These are phyloP conservation scores for Orchestes rusci DNA, from an alignment of 2,888 invertebrate species.

Conservation along the genomic window DNA sequence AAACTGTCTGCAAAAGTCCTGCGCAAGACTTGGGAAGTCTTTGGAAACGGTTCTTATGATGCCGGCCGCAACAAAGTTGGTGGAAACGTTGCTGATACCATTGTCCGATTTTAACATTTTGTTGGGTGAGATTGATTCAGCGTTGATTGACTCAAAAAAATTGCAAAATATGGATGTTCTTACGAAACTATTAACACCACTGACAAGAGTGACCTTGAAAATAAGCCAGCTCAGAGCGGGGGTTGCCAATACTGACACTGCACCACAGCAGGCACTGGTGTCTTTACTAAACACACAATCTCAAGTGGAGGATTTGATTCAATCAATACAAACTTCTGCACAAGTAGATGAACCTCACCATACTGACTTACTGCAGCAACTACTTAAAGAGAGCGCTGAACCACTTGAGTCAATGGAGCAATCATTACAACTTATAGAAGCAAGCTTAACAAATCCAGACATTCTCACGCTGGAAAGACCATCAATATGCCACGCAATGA, in stretches of 20 bases:
- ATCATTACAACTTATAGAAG: conserved; percentile 23
- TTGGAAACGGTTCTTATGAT: conserved; percentile 21
- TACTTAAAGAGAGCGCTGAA: conserved; percentile 7
- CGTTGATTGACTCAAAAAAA: too few species aligned
- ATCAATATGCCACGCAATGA: conserved; percentile 19
- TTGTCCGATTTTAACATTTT: conserved; percentile 25
- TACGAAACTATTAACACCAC: too few species aligned
- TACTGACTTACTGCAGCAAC: too few species aligned
- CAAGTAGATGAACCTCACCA: too few species aligned
- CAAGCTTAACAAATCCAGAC: conserved; percentile 25
- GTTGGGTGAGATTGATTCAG: too few species aligned
- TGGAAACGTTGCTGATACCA: conserved; percentile 24
- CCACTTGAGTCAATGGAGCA: conserved; percentile 22
- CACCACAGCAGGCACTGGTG: neutral
- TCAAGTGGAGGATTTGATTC: too few species aligned
- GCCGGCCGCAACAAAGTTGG: conserved; percentile 18
- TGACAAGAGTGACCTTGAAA: conserved; percentile 4
- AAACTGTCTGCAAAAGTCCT: conserved; percentile 14
- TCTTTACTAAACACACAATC: neutral
- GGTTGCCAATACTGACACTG: too few species aligned
- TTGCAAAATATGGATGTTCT: too few species aligned
- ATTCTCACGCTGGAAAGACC: conserved; percentile 27
- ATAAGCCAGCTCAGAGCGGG: too few species aligned
- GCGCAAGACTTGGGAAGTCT: conserved; percentile 17
- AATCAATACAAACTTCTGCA: too few species aligned